Evolutionary conservation across 2,888 invertebrate genomes (phyloP).

Genomic region (Acleris cristana): DNA sequence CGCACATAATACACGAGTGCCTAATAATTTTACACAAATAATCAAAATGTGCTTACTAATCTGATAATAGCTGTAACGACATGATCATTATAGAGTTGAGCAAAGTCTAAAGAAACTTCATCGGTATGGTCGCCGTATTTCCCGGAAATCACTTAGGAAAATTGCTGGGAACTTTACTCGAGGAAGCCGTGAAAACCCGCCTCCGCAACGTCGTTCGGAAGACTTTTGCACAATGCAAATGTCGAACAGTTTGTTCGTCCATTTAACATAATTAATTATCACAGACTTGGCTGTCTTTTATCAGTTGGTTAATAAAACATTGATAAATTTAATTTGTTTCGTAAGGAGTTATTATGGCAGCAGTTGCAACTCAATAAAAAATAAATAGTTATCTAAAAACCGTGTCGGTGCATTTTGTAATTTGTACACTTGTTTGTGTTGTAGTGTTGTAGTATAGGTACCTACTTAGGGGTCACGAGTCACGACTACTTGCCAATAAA

Average conservation of each 20-base stretch:
- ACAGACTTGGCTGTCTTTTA: constrained; percentile 16
- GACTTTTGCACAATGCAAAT: constrained; percentile 31
- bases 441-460: too few species aligned
- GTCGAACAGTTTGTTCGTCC: constrained; percentile 24
- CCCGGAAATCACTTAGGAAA: constrained; percentile 28
- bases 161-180: constrained; percentile 28
- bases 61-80: too few species aligned
- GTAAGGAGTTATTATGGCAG: too few species aligned
- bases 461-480: too few species aligned
- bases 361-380: too few species aligned
- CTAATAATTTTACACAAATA: too few species aligned
- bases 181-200: constrained; percentile 25
- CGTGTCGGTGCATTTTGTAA: too few species aligned
- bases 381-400: too few species aligned
- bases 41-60: too few species aligned
- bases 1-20: too few species aligned
- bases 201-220: constrained; percentile 21
- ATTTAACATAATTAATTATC: constrained; percentile 27
- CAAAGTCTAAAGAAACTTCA: background rate
- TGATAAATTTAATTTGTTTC: constrained; percentile 1
- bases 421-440: too few species aligned
- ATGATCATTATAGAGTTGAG: background rate
- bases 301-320: constrained; percentile 14
- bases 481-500: too few species aligned
- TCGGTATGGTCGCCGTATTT: constrained; percentile 5